Percentiles rank a stretch among this genome's conserved stretches.
phyloP scores from a whole-genome alignment of 1,140 invertebrate species.

The Centruroides sculpturatus region DNA sequence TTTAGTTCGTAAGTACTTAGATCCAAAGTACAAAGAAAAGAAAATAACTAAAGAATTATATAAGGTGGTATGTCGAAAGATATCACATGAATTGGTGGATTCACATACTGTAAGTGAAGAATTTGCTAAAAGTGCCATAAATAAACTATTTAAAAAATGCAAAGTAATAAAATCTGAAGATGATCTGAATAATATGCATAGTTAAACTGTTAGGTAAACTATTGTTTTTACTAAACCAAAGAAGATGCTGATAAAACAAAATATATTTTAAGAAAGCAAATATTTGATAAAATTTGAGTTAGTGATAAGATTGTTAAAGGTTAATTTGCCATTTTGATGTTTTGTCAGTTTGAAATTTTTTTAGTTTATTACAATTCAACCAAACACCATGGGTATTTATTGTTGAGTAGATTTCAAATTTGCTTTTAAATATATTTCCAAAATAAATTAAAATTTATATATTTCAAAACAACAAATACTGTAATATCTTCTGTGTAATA shows the following conservation, averaged over 20 bases:
- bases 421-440: too few relatives aligned
- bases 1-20: slow-evolving; percentile 13
- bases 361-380: too few relatives aligned
- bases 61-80: slow-evolving; percentile 14
- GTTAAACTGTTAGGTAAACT: not conserved
- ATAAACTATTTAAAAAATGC: slow-evolving; percentile 5
- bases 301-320: too few relatives aligned
- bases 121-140: slow-evolving; percentile 11
- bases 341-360: too few relatives aligned
- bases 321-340: too few relatives aligned
- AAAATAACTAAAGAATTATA: slow-evolving; percentile 16
- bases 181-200: not conserved
- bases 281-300: too few relatives aligned
- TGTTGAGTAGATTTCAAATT: too few relatives aligned
- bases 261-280: too few relatives aligned
- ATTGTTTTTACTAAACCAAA: not conserved
- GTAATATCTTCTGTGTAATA: too few relatives aligned
- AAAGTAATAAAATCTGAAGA: not conserved
- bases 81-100: slow-evolving; percentile 14
- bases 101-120: slow-evolving; percentile 8
- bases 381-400: too few relatives aligned
- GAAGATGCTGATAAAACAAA: not conserved
- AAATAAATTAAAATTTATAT: too few relatives aligned
- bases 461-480: too few relatives aligned
- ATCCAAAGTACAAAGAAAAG: slow-evolving; percentile 15